A percentile compares a stretch with the other conserved stretches of the same genome.
These are phyloP conservation scores for Sander vitreus DNA, from an alignment of 2,113 vertebrate species.

Conservation along the genomic window DNA sequence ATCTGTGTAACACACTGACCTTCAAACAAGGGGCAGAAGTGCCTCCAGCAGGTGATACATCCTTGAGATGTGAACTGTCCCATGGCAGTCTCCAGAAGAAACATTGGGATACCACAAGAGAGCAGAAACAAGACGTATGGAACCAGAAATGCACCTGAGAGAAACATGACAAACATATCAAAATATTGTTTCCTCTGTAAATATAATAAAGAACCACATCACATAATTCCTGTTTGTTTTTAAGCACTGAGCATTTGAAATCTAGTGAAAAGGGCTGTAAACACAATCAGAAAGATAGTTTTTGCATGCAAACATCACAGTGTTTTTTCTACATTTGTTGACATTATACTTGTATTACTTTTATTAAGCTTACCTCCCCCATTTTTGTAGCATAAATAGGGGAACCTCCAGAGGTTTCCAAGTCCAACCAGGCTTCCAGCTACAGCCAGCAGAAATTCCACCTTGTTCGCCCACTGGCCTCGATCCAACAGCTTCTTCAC, in stretches of 20 bases:
- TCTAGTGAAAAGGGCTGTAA: neutral
- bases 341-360: too few species aligned
- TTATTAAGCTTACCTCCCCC: constrained; percentile 79
- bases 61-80: constrained; percentile 83
- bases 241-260: neutral
- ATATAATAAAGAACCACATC: neutral
- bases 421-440: constrained; percentile 76
- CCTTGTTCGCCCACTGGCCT: constrained; percentile 76
- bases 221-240: neutral
- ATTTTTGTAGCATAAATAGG: constrained; percentile 81
- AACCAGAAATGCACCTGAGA: constrained; percentile 80
- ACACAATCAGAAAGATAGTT: too few species aligned
- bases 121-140: constrained; percentile 80
- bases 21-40: constrained; percentile 83
- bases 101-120: constrained; percentile 80
- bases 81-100: constrained; percentile 83
- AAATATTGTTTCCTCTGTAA: neutral
- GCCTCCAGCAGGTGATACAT: constrained; percentile 82
- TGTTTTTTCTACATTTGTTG: too few species aligned
- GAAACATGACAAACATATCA: neutral
- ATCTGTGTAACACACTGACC: constrained; percentile 60
- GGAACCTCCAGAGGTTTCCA: constrained; percentile 80
- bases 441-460: constrained; percentile 77
- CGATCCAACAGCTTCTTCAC: constrained; percentile 72
- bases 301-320: too few species aligned